Percentiles rank a stretch among this genome's conserved stretches.
Conservation (phyloP, 2,888 invertebrate genomes). For the Oscheius onirici region DNA sequence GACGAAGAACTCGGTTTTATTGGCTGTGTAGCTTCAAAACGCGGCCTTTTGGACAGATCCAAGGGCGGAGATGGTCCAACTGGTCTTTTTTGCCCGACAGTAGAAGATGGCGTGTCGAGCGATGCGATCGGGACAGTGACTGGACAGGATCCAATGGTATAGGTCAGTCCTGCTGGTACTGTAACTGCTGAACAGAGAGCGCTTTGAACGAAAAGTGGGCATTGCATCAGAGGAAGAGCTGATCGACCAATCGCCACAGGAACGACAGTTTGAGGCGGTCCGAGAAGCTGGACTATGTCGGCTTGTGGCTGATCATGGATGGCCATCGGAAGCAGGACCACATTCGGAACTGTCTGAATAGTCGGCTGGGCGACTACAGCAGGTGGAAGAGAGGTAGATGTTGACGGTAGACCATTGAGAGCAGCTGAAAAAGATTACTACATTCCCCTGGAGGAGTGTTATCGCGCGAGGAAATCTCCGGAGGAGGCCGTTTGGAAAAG, state of each 20-base stretch:
- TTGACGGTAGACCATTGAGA: neutral
- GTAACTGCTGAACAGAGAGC: slow-evolving; percentile 25
- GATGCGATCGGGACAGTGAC: slow-evolving; percentile 38
- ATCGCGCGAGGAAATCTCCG: slow-evolving; percentile 14
- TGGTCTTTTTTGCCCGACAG: neutral
- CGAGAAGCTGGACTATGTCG: slow-evolving; percentile 45
- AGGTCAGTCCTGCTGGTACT: slow-evolving; percentile 32
- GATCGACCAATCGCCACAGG: slow-evolving; percentile 51
- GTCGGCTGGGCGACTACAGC: neutral
- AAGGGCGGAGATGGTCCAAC: slow-evolving; percentile 23
- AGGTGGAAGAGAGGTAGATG: neutral
- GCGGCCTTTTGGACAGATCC: slow-evolving; percentile 17
- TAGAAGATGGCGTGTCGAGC: neutral
- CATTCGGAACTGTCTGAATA: slow-evolving; percentile 18
- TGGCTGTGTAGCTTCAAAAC: slow-evolving; percentile 4
- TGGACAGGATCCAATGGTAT: slow-evolving; percentile 14
- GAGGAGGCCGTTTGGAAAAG: slow-evolving; percentile 16
- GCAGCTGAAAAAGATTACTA: slow-evolving; percentile 18
- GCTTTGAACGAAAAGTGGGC: slow-evolving; percentile 17
- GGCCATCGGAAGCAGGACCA: slow-evolving; percentile 29
- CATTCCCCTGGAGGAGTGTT: slow-evolving; percentile 6
- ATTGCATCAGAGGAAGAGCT: slow-evolving; percentile 28
- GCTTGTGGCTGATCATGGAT: slow-evolving; percentile 33
- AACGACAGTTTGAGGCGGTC: slow-evolving; percentile 51
- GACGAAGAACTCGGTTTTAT: slow-evolving; percentile 34